Evolutionary conservation across 2,797 vertebrate genomes (phyloP).

Genomic region (Squalus acanthias): DNA sequence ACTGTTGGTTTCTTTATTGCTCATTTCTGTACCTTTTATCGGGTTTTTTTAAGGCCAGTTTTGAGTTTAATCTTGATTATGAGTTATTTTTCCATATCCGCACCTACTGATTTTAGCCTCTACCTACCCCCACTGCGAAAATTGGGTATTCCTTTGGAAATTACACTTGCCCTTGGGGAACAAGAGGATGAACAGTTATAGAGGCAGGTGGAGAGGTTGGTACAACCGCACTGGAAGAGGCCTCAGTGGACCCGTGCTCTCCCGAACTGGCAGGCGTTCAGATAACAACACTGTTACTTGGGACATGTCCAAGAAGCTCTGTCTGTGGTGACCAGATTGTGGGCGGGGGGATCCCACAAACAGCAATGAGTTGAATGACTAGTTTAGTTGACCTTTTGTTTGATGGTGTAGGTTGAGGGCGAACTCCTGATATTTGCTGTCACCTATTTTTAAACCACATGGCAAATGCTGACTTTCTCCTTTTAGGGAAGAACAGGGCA

Average conservation of each 20-base stretch:
- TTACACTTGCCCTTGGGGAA: background rate
- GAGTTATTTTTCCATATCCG: background rate
- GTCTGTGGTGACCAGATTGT: background rate
- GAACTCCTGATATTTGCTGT: background rate
- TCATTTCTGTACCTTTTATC: background rate
- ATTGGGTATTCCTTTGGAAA: background rate
- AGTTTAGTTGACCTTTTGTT: background rate
- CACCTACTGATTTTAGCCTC: background rate
- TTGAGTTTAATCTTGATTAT: background rate
- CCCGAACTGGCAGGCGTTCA: background rate
- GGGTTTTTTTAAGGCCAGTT: background rate
- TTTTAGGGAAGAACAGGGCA: background rate
- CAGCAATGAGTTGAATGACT: background rate
- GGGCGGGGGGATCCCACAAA: background rate
- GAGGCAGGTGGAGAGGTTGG: background rate
- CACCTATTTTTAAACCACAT: background rate
- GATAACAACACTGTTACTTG: no score
- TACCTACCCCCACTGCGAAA: background rate
- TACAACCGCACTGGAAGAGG: background rate
- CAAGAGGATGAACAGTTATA: background rate
- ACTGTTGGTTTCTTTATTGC: background rate
- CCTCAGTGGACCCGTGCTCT: background rate
- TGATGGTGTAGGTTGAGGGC: background rate
- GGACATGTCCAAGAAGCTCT: background rate
- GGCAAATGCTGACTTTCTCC: background rate